Percentiles rank a stretch among this genome's conserved stretches.
Conservation (phyloP, 2,113 vertebrate species). For the Tympanuchus pallidicinctus region DNA sequence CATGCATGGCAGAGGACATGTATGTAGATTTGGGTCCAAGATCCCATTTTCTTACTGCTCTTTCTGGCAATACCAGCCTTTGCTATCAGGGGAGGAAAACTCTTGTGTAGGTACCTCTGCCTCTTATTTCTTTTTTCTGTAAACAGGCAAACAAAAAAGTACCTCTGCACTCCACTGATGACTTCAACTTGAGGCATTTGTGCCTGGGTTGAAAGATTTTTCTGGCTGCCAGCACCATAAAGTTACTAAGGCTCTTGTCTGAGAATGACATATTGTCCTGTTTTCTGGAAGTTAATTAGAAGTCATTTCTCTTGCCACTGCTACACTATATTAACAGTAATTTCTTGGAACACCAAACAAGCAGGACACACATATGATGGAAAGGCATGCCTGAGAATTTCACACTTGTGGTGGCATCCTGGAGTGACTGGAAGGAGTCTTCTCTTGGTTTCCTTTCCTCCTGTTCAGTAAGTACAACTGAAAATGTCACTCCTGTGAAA, state of each 20-base stretch:
- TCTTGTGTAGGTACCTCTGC: neutral
- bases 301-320: neutral
- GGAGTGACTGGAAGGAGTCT: neutral
- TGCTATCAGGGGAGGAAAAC: neutral
- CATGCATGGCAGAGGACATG: neutral
- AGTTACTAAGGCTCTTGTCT: neutral
- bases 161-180: neutral
- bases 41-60: neutral
- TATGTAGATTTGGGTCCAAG: neutral
- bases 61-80: neutral
- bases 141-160: neutral
- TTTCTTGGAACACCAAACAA: slow-evolving; percentile 9
- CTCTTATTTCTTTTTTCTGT: neutral
- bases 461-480: neutral
- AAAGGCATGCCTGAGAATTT: neutral
- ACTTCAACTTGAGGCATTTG: neutral
- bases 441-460: neutral
- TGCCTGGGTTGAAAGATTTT: neutral
- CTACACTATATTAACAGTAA: neutral
- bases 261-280: neutral
- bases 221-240: neutral
- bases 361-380: neutral
- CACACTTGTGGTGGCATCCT: neutral
- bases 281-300: neutral
- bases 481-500: neutral